Conservation (phyloP, 1,140 invertebrate species). For the Drosophila saltans region DNA sequence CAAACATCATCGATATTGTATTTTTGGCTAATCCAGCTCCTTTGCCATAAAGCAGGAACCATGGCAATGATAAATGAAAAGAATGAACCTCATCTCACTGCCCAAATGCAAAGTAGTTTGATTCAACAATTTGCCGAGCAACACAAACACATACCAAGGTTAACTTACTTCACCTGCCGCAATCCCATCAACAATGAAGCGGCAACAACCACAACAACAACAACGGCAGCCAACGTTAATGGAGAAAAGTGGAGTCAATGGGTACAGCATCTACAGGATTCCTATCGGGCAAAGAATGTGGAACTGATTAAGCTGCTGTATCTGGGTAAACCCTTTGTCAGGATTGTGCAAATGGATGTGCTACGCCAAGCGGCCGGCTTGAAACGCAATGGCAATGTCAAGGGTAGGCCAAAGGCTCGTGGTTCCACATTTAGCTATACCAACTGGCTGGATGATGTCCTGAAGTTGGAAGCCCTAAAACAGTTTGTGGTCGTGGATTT, state of each 20-base stretch:
- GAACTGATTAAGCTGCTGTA: constrained; percentile 68
- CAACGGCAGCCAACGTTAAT: background rate
- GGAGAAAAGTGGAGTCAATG: background rate
- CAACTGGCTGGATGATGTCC: constrained; percentile 70
- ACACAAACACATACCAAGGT: constrained; percentile 74
- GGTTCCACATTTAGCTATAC: constrained; percentile 36
- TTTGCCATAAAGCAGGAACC: background rate
- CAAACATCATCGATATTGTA: constrained; percentile 12
- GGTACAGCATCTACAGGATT: constrained; percentile 35
- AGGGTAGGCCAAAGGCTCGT: constrained; percentile 19
- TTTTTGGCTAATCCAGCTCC: constrained; percentile 25
- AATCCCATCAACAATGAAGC: constrained; percentile 32
- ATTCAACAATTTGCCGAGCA: constrained; percentile 53
- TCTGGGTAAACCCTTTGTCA: constrained; percentile 58
- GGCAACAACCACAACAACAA: constrained; percentile 17
- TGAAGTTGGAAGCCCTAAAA: constrained; percentile 61
- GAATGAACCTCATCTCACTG: constrained; percentile 38
- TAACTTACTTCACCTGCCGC: constrained; percentile 78
- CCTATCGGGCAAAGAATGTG: constrained; percentile 63
- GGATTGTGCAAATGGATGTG: constrained; percentile 69
- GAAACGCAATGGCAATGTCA: constrained; percentile 19
- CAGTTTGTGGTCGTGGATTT: constrained; percentile 78
- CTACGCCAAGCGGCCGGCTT: constrained; percentile 34
- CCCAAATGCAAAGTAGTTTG: constrained; percentile 50
- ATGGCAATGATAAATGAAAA: background rate